These are phyloP conservation scores for Anguilla rostrata DNA, from an alignment of 2,113 vertebrate species.

Conservation along the genomic window DNA sequence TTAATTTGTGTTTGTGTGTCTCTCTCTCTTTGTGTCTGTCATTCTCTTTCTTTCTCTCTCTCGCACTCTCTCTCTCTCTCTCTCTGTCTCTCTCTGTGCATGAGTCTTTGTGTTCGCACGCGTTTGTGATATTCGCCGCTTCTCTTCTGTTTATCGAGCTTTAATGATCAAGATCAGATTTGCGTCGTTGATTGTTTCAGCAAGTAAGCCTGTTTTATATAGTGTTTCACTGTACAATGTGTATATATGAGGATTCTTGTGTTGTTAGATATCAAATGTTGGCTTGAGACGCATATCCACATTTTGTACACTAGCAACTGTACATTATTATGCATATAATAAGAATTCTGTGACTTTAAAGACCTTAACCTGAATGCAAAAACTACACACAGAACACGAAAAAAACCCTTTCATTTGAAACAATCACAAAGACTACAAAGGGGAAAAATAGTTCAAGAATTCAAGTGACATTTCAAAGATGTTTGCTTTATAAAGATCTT, in stretches of 20 bases:
- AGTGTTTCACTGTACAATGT: neutral
- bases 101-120: neutral
- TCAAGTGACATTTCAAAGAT: constrained; percentile 43
- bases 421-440: constrained; percentile 23
- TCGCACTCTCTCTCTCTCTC: too few relatives aligned
- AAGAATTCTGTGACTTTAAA: neutral
- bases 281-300: neutral
- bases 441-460: constrained; percentile 28
- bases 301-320: neutral
- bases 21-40: neutral
- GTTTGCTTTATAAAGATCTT: constrained; percentile 32
- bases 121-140: neutral
- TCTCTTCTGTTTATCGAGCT: too few relatives aligned
- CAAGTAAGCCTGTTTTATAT: neutral
- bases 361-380: neutral
- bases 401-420: constrained; percentile 52
- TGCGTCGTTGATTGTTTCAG: neutral
- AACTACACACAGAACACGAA: constrained; percentile 26
- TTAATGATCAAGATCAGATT: neutral
- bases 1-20: neutral
- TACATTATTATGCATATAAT: neutral
- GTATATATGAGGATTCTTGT: neutral
- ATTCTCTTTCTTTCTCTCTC: neutral
- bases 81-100: neutral
- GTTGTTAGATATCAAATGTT: neutral